phyloP scores from a whole-genome alignment of 2,113 vertebrate species.

The Marcusenius ussheri region DNA sequence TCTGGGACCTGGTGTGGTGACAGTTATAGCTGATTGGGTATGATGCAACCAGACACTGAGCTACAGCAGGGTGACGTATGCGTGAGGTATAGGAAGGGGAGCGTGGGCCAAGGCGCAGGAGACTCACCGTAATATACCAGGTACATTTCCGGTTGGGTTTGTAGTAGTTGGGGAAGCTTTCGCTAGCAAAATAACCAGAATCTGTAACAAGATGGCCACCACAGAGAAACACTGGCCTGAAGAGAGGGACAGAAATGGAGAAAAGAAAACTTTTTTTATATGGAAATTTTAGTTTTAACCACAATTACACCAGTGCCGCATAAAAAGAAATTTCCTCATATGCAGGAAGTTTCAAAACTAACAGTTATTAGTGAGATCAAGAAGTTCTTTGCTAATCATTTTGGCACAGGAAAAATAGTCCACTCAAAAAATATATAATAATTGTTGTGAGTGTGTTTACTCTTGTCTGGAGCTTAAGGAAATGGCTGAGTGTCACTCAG shows the following conservation, averaged over 20 bases:
- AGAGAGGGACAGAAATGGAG: conserved; percentile 19
- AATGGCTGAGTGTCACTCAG: not conserved
- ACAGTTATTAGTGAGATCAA: not conserved
- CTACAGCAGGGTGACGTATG: not conserved
- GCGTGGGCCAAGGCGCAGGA: not conserved
- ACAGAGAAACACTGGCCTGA: conserved; percentile 73
- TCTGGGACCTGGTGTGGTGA: conserved; percentile 68
- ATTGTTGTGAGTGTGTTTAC: not conserved
- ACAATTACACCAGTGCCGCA: not conserved
- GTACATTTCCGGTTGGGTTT: conserved; percentile 72
- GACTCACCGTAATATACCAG: conserved; percentile 82
- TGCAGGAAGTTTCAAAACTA: not conserved
- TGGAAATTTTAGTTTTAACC: not conserved
- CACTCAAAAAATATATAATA: not conserved
- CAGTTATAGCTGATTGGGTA: not conserved
- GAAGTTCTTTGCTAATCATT: not conserved
- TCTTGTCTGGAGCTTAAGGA: not conserved
- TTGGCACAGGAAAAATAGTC: not conserved
- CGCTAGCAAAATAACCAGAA: conserved; percentile 77
- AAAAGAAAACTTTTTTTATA: not conserved
- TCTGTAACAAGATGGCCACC: conserved; percentile 74
- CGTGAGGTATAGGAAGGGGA: not conserved
- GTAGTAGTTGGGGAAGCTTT: conserved; percentile 75
- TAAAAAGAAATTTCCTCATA: not conserved
- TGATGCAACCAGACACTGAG: not conserved